Evolutionary conservation across 23 tunicate genomes (phyloP), one percentile per base, ranked within the genome.

Genomic region (Botrylloides violaceus): DNA sequence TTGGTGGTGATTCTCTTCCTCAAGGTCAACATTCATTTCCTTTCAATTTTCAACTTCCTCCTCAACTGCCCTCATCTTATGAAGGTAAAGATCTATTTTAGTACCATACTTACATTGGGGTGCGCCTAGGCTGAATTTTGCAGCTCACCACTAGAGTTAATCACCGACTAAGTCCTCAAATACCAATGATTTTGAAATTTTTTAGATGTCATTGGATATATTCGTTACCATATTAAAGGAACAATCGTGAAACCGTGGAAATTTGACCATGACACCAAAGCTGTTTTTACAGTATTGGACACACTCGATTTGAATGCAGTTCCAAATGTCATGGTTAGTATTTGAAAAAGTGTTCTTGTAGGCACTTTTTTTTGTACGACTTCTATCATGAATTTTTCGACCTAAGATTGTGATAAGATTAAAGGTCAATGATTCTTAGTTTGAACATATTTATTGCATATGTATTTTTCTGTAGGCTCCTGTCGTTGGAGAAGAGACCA

Each of bases 1-100:
- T 19, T 32, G 58, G 58, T 4, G 78, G 59, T 43, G 38, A 65
- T 5, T 15, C 60, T 26, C 71, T 84, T 21, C 32, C 83, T 7
- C 38, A 71, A 23, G 92, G 92, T 18, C 56, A 65, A 33, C 82
- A 56, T 71, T 58, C 55, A n/a, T 84, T 71, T 50, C 92, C 92
- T 3, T 72, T 84, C 28, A 56, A 73, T 3, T 84, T 70, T 33
- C 92, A 84, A 49, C 70, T 84, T 15, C 92, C 92, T 21, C 20
- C 32, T 2, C 59, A 62, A 19, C 56, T 84, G 58, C 92, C 92
- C 2, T 76, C 82, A 3, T 84, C 92, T 7, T 63, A 79, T 72
- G 92, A 84, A 78, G 83, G 92, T 84, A 64, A 0, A 32, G 28
- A 2, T 35, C 50, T 4, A 32, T 39, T 12, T 65, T 0, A 22